Base-by-base conservation (phyloP, 2,888 invertebrate genomes). In the Hypolimnas misippus region DNA sequence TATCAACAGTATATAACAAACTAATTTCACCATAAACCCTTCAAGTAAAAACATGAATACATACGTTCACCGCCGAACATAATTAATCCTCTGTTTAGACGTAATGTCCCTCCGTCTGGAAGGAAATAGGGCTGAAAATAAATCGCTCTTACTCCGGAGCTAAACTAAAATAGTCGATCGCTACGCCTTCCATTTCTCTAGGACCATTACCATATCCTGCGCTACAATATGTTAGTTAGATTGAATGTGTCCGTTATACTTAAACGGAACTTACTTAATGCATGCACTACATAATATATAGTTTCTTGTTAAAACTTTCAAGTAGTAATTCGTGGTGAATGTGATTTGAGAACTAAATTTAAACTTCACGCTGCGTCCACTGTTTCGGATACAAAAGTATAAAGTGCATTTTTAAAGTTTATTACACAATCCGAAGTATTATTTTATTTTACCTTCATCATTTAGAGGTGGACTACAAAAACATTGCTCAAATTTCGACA, bases 61-160 rank as follows among this genome's bases (percentile, higher is more conserved):
- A 33, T 35, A 58, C 35, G 51, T 54, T 55, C 33, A 55, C 46
- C 55, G 60, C 16, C 31, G n/a, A 51, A 52, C 56, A 56, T 64
- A 67, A 62, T 67, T 67, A 67, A 63, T 64, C 40, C 62, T 65
- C 58, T 58, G 53, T 64, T 62, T 59, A 56, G 59, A 66, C 64
- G 57, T 57, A 53, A 63, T 53, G 59, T 59, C 66, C 66, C 63
- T 29, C 61, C 76, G 79, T 80, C 81, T 84, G 77, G 81, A 77
- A 89, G 90, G 89, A 91, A 90, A 89, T 87, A 85, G 85, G 79
- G 79, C 87, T 86, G 81, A 84, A 89, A 90, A 90, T 90, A 91
- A 89, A 89, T 88, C 87, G 84, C 87, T 84, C 87, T 87, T 87
- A 84, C 84, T 77, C 78, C 75, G 81, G 86, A 85, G 81, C 81